These are phyloP conservation scores for Polyommatus icarus DNA, from an alignment of 2,888 invertebrate genomes.

Conservation along the genomic window DNA sequence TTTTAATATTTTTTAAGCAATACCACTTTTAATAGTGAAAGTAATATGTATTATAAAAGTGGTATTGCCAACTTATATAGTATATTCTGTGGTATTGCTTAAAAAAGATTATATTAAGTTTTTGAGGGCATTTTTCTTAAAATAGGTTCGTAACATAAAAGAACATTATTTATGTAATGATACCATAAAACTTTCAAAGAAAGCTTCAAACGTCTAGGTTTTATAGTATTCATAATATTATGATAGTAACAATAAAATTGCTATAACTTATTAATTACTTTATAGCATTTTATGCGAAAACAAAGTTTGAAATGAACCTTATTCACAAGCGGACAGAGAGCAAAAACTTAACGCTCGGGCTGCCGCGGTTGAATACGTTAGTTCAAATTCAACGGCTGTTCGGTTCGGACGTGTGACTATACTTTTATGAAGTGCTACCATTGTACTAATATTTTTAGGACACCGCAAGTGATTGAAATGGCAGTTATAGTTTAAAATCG, in stretches of 20 bases:
- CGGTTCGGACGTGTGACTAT: conserved; percentile 57
- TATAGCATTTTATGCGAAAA: conserved; percentile 15
- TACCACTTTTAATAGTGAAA: too few species aligned
- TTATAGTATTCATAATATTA: conserved; percentile 1
- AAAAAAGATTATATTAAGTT: not conserved
- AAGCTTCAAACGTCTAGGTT: conserved; percentile 5
- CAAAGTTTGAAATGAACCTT: conserved; percentile 56
- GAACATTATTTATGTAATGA: not conserved
- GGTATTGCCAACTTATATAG: too few species aligned
- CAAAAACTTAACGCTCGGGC: conserved; percentile 72
- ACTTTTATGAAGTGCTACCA: not conserved
- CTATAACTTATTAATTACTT: not conserved
- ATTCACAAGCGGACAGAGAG: conserved; percentile 58
- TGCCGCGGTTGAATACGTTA: conserved; percentile 66
- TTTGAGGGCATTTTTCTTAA: not conserved
- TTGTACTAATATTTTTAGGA: not conserved
- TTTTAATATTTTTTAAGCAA: not conserved
- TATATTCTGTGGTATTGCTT: too few species aligned
- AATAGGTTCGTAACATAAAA: not conserved
- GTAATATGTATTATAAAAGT: too few species aligned
- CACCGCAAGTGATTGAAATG: not conserved
- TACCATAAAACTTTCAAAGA: not conserved
- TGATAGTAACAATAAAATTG: not conserved
- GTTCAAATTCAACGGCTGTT: conserved; percentile 71
- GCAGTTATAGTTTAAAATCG: not conserved